A percentile compares a stretch with the other conserved stretches of the same genome.
Conservation (phyloP, 2,113 vertebrate species). For the Hippolais icterina region DNA sequence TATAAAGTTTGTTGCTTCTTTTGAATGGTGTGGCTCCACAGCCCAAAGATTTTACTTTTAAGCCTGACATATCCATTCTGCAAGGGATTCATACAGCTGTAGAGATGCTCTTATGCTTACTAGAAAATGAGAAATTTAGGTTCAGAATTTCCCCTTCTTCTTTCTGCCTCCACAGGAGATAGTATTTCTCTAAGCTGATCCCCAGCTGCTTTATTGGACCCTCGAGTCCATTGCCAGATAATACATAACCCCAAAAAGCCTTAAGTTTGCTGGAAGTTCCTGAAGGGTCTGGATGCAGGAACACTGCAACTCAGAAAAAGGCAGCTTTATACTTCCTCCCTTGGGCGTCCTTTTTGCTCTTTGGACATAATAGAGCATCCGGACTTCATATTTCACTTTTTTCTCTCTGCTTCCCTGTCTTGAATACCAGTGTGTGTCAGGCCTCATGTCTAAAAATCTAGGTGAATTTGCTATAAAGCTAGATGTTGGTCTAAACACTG, state of each 20-base stretch:
- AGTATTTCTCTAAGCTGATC: slow-evolving; percentile 42
- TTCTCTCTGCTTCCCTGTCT: background rate
- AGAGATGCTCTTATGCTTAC: background rate
- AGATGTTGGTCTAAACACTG: background rate
- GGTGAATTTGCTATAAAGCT: background rate
- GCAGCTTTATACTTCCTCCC: slow-evolving; percentile 34
- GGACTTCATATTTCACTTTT: slow-evolving; percentile 17
- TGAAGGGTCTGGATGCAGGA: slow-evolving; percentile 23
- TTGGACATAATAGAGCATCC: slow-evolving; percentile 19
- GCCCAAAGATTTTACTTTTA: background rate
- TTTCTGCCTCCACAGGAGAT: slow-evolving; percentile 7
- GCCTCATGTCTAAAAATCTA: background rate
- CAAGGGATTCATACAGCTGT: background rate
- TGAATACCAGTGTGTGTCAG: background rate
- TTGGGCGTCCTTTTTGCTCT: background rate
- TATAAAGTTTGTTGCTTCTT: background rate
- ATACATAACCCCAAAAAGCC: slow-evolving; percentile 41
- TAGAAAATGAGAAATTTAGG: background rate
- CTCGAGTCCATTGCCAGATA: slow-evolving; percentile 9
- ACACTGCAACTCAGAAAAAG: slow-evolving; percentile 19
- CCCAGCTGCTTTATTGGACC: slow-evolving; percentile 14
- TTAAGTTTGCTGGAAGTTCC: slow-evolving; percentile 36
- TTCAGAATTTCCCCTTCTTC: slow-evolving; percentile 3
- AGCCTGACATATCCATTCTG: background rate
- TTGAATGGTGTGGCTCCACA: background rate